Evolutionary conservation across 1,140 invertebrate genomes (phyloP), one percentile per base, ranked within the genome.

Genomic region (Hormaphis cornu): DNA sequence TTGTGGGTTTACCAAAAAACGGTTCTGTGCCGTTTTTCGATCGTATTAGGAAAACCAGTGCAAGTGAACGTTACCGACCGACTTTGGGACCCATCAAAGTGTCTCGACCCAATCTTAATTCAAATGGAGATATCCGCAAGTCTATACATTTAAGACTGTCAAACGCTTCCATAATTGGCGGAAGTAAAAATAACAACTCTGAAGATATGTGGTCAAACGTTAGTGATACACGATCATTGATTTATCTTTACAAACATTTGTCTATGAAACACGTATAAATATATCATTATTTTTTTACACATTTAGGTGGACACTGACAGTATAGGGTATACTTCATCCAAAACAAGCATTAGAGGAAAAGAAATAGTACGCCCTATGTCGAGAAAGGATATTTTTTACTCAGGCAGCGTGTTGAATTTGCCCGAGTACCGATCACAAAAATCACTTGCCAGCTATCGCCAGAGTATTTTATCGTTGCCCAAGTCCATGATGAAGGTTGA

Each of bases 351-450:
- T 16, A 77, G 81, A 7, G 72, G 72, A 24, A 63, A 73, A 33
- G 86, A 87, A 74, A 82, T 95, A 80, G 87, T 95, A 18, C 84
- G 95, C 18, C 96, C 96, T 2, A 79, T 99, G 77, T 96, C 94
- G 7, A 83, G 94, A 48, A 97, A 97, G 79, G 96, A 98, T 79
- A 97, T 98, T 73, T 98, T 99, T 81, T 99, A 98, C 81, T 93
- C 94, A 14, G 95, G 96, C 26, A 95, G 91, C 28, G 88, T 97
- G 8, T 82, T 89, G 30, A 90, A 96, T 80, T 81, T 97, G 58
- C 91, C 90, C 0, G 90, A 96, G 79, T 97, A 89, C 79, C 90
- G 94, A 76, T 91, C 89, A 69, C 93, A 95, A 77, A 93, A 92
- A 73, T 93, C 93, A 9, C 80, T 97, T n/a, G 85, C 88, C 35